phyloP scores from a whole-genome alignment of 2,888 invertebrate genomes.

The Uloborus plumipes region DNA sequence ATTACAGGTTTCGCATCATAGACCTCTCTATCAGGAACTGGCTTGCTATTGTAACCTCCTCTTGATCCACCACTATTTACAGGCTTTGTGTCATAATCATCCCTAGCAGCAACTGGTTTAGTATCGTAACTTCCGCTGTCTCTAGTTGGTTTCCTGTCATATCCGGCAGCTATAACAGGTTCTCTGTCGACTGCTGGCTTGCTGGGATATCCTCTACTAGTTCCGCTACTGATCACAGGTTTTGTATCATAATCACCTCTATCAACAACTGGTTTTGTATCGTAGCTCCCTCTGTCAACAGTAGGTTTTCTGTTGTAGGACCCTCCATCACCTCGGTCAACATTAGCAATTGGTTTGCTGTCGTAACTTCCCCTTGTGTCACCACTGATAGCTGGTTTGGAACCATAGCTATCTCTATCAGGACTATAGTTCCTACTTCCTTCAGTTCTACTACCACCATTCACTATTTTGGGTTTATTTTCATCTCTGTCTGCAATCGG shows the following conservation, averaged over 20 bases:
- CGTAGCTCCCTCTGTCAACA: neutral
- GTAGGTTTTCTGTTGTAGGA: constrained; percentile 3
- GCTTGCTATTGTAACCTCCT: constrained; percentile 29
- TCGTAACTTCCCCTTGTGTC: constrained; percentile 13
- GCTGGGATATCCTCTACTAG: neutral
- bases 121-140: constrained; percentile 14
- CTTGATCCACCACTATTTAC: neutral
- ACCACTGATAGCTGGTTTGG: constrained; percentile 4
- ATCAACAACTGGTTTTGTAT: constrained; percentile 26
- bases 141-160: constrained; percentile 6
- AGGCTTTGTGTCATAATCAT: constrained; percentile 10
- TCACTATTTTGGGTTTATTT: constrained; percentile 15
- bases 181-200: neutral
- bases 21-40: constrained; percentile 23
- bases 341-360: neutral
- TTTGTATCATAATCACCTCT: constrained; percentile 23
- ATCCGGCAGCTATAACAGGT: neutral
- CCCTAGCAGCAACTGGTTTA: neutral
- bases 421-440: constrained; percentile 17
- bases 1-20: constrained; percentile 7
- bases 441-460: neutral
- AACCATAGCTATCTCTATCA: constrained; percentile 7
- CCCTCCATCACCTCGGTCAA: neutral
- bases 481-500: constrained; percentile 18
- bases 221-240: constrained; percentile 10